Evolutionary conservation across 2,888 invertebrate genomes (phyloP).

Genomic region (Coelogynopora nodosa): DNA sequence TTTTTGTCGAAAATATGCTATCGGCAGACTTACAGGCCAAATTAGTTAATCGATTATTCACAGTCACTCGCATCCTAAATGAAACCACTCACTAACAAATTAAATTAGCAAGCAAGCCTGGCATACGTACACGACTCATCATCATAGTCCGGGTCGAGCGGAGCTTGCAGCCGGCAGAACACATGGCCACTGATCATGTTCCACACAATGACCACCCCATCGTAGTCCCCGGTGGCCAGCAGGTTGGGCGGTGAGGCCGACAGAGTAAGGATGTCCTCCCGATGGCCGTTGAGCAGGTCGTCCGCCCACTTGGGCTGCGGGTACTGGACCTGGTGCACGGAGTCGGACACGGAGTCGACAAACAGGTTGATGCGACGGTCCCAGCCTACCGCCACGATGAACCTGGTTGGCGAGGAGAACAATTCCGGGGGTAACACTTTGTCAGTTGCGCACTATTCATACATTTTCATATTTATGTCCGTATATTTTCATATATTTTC

Average conservation of each 20-base stretch:
- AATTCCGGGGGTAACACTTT: no score
- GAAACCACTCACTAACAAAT: no score
- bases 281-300: conserved; percentile 60
- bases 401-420: no score
- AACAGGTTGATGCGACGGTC: conserved; percentile 61
- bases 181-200: conserved; percentile 62
- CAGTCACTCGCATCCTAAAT: no score
- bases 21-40: no score
- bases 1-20: no score
- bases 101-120: no score
- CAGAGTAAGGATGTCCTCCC: conserved; percentile 60
- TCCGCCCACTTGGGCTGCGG: conserved; percentile 59
- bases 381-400: conserved; percentile 62
- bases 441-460: no score
- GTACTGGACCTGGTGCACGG: conserved; percentile 56
- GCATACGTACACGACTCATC: conserved; percentile 54
- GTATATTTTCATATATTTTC: no score
- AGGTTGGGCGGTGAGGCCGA: conserved; percentile 60
- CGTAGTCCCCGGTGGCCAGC: conserved; percentile 61
- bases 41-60: no score
- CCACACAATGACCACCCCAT: conserved; percentile 62
- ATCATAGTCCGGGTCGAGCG: conserved; percentile 52
- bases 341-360: conserved; percentile 54
- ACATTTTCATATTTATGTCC: no score
- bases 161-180: conserved; percentile 58